Evolutionary conservation across 2,113 vertebrate species (phyloP).

Genomic region (Otocyon megalotis): DNA sequence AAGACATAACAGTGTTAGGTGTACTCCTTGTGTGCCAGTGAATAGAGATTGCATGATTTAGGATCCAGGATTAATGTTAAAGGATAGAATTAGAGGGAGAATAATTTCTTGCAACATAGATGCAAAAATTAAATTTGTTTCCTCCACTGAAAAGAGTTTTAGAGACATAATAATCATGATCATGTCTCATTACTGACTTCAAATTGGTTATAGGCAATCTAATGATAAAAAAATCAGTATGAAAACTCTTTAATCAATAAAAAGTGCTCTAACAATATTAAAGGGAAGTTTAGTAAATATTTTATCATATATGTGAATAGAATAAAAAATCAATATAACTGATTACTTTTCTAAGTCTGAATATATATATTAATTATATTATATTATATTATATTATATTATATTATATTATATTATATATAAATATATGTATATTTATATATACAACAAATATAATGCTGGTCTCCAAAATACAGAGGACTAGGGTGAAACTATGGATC

Average conservation of each 20-base stretch:
- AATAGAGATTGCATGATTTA: not conserved
- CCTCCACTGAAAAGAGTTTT: not conserved
- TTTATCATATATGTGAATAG: not conserved
- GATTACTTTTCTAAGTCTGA: not conserved
- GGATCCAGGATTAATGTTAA: not conserved
- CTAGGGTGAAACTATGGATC: not conserved
- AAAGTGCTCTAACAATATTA: not conserved
- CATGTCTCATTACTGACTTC: not conserved
- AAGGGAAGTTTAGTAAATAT: not conserved
- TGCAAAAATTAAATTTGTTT: not conserved
- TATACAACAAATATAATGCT: not conserved
- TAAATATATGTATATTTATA: not conserved
- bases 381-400: no score
- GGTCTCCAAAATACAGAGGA: not conserved
- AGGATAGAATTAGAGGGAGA: not conserved
- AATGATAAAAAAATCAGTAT: conserved; percentile 9
- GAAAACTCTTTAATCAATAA: not conserved
- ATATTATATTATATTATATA: no score
- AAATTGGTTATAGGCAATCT: not conserved
- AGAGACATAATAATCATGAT: not conserved
- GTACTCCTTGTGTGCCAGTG: not conserved
- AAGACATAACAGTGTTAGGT: not conserved
- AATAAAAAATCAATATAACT: not conserved
- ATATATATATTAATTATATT: not conserved
- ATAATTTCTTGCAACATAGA: not conserved